Base-by-base conservation (phyloP, 2,113 vertebrate species). In the Lonchura striata region DNA sequence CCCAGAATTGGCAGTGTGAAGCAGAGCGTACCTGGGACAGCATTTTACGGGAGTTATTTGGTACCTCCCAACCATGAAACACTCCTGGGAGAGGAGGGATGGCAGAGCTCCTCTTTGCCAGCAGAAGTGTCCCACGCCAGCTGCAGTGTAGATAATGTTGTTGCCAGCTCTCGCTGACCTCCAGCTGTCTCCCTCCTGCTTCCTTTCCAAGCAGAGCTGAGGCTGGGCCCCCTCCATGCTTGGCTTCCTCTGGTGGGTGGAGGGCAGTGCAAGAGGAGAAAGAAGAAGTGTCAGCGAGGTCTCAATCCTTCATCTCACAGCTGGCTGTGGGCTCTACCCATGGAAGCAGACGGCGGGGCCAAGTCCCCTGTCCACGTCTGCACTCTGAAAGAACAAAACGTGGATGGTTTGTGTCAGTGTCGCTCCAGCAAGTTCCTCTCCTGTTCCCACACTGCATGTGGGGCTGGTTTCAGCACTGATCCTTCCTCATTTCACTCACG, bases 41-140 rank as follows among this genome's bases (percentile, higher is more conserved):
- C 1, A 7, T 94, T 96, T 97, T 92, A 95, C 39, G 8, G 90
- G 90, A 95, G 95, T 86, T 85, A 83, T 85, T 94, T 92, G 91
- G 91, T 56, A 71, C 37, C 96, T 95, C 96, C 87, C 95, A 97
- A 91, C 92, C 94, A 97, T 95, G 95, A 92, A 81, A 71, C 91
- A 79, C 82, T 52, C 3, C 31, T 37, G n/a, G 10, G 6, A 92
- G 65, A 77, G 71, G 39, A 7, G 19, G 49, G 22, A 54, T 65
- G 70, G 61, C 54, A 28, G 50, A 88, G 56, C 41, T 81, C 82
- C 12, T 85, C 74, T 78, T 65, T 23, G 78, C 52, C 5, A 1
- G 16, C 86, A 72, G 64, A 37, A 94, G 82, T 42, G 56, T 68
- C 69, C 91, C 87, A 92, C 80, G 2, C 66, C 89, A 97, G 85